phyloP scores from a whole-genome alignment of 1,140 invertebrate genomes.

The Tribolium castaneum region DNA sequence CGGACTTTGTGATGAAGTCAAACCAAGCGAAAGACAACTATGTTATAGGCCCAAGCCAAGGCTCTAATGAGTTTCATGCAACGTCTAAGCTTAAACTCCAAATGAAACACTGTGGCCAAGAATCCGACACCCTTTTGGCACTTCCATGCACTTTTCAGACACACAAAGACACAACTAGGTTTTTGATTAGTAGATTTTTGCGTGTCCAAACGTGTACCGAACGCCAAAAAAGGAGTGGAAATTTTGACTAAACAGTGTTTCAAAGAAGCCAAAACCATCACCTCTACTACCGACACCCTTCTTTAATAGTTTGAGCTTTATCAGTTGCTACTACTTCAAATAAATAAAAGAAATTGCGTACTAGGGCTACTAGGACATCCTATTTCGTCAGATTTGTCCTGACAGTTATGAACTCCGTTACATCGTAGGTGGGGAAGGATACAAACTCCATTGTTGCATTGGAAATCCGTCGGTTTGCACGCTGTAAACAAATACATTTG shows the following conservation, averaged over 20 bases:
- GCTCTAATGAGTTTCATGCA: slow-evolving; percentile 2
- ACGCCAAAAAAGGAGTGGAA: too few relatives aligned
- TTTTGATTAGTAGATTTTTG: too few relatives aligned
- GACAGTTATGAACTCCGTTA: slow-evolving; percentile 80
- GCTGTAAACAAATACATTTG: slow-evolving; percentile 65
- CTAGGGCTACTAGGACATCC: slow-evolving; percentile 49
- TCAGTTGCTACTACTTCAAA: slow-evolving; percentile 36
- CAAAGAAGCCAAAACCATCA: slow-evolving; percentile 9
- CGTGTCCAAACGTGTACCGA: too few relatives aligned
- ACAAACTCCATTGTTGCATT: slow-evolving; percentile 72
- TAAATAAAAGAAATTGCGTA: slow-evolving; percentile 32
- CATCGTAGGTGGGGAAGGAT: slow-evolving; percentile 75
- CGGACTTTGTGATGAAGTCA: slow-evolving; percentile 21
- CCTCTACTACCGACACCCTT: slow-evolving; percentile 31
- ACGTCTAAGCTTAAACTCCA: not conserved
- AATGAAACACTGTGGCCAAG: not conserved
- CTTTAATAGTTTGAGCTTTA: slow-evolving; percentile 30
- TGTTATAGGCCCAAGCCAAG: not conserved
- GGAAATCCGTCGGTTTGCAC: slow-evolving; percentile 72
- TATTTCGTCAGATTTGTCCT: slow-evolving; percentile 79
- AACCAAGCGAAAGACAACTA: not conserved
- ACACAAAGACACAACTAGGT: too few relatives aligned
- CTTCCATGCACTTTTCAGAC: too few relatives aligned
- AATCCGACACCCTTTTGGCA: too few relatives aligned
- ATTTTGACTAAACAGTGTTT: not conserved